These are phyloP conservation scores for Calephelis virginiensis DNA, from an alignment of 1,140 invertebrate species.

Conservation along the genomic window DNA sequence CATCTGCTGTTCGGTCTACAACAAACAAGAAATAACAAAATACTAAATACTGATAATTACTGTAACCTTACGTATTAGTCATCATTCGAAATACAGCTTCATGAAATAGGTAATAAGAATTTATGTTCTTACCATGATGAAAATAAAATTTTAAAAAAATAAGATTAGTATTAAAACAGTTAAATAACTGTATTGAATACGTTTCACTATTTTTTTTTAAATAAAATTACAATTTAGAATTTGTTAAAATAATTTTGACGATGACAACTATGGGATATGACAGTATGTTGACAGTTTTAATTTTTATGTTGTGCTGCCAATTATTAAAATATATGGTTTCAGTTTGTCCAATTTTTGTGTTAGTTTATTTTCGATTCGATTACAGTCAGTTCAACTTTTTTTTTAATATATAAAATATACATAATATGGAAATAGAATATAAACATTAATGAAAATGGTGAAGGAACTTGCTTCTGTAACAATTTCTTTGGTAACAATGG, in stretches of 20 bases:
- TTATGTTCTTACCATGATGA: conserved; percentile 34
- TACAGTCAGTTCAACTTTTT: too few relatives aligned
- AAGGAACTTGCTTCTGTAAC: too few relatives aligned
- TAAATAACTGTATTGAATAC: conserved; percentile 9
- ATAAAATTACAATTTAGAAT: conserved; percentile 9
- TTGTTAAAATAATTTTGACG: conserved; percentile 24
- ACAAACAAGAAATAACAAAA: not conserved
- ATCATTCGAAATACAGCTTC: conserved; percentile 58
- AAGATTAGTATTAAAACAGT: conserved; percentile 14
- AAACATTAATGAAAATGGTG: too few relatives aligned
- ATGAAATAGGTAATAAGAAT: not conserved
- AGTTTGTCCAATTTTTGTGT: too few relatives aligned
- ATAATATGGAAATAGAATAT: too few relatives aligned
- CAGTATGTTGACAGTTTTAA: too few relatives aligned
- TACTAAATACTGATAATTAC: conserved; percentile 1
- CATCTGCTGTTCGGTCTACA: conserved; percentile 97
- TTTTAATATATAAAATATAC: too few relatives aligned
- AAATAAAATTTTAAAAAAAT: conserved; percentile 27
- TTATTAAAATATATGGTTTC: too few relatives aligned
- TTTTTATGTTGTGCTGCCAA: too few relatives aligned
- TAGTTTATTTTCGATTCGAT: too few relatives aligned
- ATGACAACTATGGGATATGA: not conserved
- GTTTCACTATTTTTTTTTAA: conserved; percentile 12
- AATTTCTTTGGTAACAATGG: too few relatives aligned
- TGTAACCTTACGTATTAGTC: conserved; percentile 57